A percentile compares a stretch with the other conserved stretches of the same genome.
phyloP scores from a whole-genome alignment of 2,888 invertebrate genomes.

The Parascotia fuliginaria region DNA sequence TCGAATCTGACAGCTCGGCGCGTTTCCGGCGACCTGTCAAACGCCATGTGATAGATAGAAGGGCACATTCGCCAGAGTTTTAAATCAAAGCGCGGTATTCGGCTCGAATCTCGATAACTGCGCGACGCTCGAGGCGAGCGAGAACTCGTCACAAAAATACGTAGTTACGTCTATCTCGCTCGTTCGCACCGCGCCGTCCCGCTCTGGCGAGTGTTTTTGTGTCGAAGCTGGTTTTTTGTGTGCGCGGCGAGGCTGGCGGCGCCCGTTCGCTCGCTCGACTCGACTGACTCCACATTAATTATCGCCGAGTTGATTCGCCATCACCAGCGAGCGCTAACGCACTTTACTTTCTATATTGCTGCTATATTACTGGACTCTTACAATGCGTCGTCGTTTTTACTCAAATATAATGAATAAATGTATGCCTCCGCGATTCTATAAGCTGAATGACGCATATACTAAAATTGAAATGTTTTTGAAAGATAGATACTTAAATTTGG shows the following conservation, averaged over 20 bases:
- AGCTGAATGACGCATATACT: constrained; percentile 18
- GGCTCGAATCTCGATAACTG: constrained; percentile 77
- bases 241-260: constrained; percentile 69
- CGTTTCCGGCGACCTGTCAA: constrained; percentile 84
- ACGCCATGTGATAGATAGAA: constrained; percentile 86
- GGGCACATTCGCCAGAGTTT: constrained; percentile 82
- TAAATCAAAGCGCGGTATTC: constrained; percentile 83
- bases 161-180: constrained; percentile 67
- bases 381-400: constrained; percentile 49
- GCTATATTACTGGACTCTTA: constrained; percentile 57
- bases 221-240: constrained; percentile 84
- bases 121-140: constrained; percentile 78
- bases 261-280: constrained; percentile 75
- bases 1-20: constrained; percentile 77
- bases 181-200: constrained; percentile 60
- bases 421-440: constrained; percentile 18
- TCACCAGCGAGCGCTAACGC: constrained; percentile 69
- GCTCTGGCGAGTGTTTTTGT: constrained; percentile 81
- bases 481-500: constrained; percentile 3
- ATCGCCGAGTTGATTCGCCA: constrained; percentile 76
- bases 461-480: constrained; percentile 10
- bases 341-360: constrained; percentile 82
- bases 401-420: constrained; percentile 31
- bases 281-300: constrained; percentile 82
- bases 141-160: constrained; percentile 82